phyloP scores from a whole-genome alignment of 2,888 invertebrate species.

The Acrobeloides nanus region DNA sequence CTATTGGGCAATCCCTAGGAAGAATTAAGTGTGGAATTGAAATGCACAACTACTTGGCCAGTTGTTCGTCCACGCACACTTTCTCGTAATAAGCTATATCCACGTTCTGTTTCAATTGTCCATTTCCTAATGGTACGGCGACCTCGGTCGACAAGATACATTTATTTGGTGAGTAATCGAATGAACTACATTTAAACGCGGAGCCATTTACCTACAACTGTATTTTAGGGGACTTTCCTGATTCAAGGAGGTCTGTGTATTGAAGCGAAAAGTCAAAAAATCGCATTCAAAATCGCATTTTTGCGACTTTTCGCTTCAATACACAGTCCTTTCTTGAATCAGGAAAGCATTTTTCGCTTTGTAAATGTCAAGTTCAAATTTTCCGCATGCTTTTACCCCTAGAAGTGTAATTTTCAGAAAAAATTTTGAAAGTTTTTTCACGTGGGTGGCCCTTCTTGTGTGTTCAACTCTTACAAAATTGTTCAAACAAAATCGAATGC shows the following conservation, averaged over 20 bases:
- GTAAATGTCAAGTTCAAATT: no score
- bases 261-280: no score
- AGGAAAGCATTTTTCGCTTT: no score
- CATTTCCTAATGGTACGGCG: constrained; percentile 52
- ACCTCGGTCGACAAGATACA: constrained; percentile 38
- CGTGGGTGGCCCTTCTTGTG: no score
- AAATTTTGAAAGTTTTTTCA: no score
- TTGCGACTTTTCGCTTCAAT: no score
- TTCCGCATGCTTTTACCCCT: constrained; percentile 5
- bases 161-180: constrained; percentile 32
- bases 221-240: constrained; percentile 1
- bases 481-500: constrained; percentile 34
- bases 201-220: constrained; percentile 30
- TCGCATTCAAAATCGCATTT: no score
- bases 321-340: no score
- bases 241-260: no score
- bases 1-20: constrained; percentile 2
- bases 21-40: no score
- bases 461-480: constrained; percentile 22
- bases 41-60: constrained; percentile 26
- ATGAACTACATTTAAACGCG: constrained; percentile 41
- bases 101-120: constrained; percentile 44
- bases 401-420: no score
- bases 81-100: constrained; percentile 49
- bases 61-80: constrained; percentile 41